These are phyloP conservation scores for Dolomedes plantarius DNA, from an alignment of 2,888 invertebrate genomes.

Conservation along the genomic window DNA sequence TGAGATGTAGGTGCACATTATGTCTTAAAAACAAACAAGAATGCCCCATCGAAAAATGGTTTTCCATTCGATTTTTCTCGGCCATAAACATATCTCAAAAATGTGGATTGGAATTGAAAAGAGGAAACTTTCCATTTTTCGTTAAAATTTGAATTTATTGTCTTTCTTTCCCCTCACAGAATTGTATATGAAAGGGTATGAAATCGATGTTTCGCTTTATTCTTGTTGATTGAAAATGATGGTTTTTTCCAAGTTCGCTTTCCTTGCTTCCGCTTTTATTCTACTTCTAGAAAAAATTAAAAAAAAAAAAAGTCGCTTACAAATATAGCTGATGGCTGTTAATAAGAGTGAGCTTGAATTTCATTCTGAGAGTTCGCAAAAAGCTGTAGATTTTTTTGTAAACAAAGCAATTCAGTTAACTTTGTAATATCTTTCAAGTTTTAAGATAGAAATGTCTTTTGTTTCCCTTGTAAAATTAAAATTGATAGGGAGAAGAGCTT, in stretches of 20 bases:
- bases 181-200: background rate
- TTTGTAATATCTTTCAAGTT: too few relatives aligned
- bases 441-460: too few relatives aligned
- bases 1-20: background rate
- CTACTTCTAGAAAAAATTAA: too few relatives aligned
- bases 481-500: too few relatives aligned
- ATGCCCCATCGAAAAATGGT: background rate
- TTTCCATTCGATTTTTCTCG: background rate
- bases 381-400: too few relatives aligned
- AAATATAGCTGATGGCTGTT: too few relatives aligned
- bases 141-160: slow-evolving; percentile 28
- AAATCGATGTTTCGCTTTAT: background rate
- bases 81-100: slow-evolving; percentile 11
- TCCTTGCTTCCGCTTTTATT: background rate
- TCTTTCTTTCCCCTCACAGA: background rate
- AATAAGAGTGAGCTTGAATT: too few relatives aligned
- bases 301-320: too few relatives aligned
- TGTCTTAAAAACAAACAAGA: background rate
- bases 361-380: too few relatives aligned
- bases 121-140: slow-evolving; percentile 12
- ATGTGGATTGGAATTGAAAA: slow-evolving; percentile 21
- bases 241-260: background rate
- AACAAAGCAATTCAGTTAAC: too few relatives aligned
- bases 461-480: too few relatives aligned
- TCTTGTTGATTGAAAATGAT: slow-evolving; percentile 1